Base-by-base conservation (phyloP, 2,888 invertebrate species). In the Aphidoletes aphidimyza region DNA sequence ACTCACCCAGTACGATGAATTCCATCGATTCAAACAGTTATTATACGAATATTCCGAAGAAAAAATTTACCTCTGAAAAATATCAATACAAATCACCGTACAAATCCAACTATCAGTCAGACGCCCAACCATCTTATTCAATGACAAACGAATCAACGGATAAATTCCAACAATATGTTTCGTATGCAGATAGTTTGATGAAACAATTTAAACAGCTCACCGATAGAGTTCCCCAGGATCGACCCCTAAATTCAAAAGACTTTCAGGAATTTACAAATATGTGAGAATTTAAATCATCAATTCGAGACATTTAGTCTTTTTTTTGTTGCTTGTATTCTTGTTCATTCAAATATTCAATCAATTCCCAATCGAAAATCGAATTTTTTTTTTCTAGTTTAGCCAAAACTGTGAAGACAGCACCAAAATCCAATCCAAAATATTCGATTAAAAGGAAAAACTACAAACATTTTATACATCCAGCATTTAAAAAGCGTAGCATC, bases 401-500 rank as follows among this genome's bases (percentile, higher is more conserved):
- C 3, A 3, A 81, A 37, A 81, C 37, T 81, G 81, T 34, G 5
- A 36, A 69, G 69, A 1, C 30, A 30, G 34, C 30, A 14, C 11
- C 34, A 9, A 36, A 69, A 11, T 0, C 0, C 34, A n/a, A 69
- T 30, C 9, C 30, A 26, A 30, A 69, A 0, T 69, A 69, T 69
- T 9, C 5, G 17, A 17, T n/a, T n/a, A n/a, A 45, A 19, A 3
- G 30, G 26, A 83, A 37, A 6, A 47, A 81, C n/a, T 88, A 88
- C 0, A 87, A 87, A 85, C 89, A 90, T 86, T 87, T 87, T 45
- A 88, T 90, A 85, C 89, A 88, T 87, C 90, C 90, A 8, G 88
- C 89, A 19, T 90, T 89, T 86, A 90, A 89, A 17, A 90, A 90
- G 85, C 89, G 90, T 19, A 89, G 88, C 22, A 86, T 86, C 0